Evolutionary conservation across 2,113 vertebrate genomes (phyloP).

Genomic region (Pungitius pungitius): DNA sequence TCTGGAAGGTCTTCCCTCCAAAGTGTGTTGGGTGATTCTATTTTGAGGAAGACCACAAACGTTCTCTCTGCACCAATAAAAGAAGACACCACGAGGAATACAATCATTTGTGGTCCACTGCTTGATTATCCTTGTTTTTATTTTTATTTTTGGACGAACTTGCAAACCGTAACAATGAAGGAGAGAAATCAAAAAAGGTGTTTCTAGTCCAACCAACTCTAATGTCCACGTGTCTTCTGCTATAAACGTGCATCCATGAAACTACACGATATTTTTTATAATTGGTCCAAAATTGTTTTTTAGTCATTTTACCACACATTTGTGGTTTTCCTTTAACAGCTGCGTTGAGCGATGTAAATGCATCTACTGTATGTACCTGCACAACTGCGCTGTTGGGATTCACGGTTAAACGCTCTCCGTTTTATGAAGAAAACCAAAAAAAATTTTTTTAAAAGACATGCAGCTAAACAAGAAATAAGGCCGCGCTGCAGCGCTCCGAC

Average conservation of each 20-base stretch:
- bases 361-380: too few species aligned
- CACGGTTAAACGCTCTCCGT: conserved; percentile 39
- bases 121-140: conserved; percentile 6
- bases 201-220: not conserved
- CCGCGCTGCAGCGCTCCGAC: conserved; percentile 33
- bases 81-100: conserved; percentile 49
- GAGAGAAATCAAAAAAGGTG: too few species aligned
- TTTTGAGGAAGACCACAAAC: conserved; percentile 36
- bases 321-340: not conserved
- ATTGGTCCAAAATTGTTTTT: too few species aligned
- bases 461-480: conserved; percentile 40
- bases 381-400: conserved; percentile 51
- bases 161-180: conserved; percentile 4
- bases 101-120: conserved; percentile 26
- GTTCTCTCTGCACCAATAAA: conserved; percentile 43
- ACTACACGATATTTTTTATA: not conserved
- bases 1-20: not conserved
- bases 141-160: not conserved
- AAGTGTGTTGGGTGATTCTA: not conserved
- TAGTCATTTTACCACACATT: not conserved
- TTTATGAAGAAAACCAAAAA: conserved; percentile 46
- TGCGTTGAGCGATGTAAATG: too few species aligned
- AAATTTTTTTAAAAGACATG: conserved; percentile 22
- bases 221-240: too few species aligned
- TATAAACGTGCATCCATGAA: not conserved